phyloP scores from a whole-genome alignment of 2,113 vertebrate genomes.

The Gasterosteus nipponicus region DNA sequence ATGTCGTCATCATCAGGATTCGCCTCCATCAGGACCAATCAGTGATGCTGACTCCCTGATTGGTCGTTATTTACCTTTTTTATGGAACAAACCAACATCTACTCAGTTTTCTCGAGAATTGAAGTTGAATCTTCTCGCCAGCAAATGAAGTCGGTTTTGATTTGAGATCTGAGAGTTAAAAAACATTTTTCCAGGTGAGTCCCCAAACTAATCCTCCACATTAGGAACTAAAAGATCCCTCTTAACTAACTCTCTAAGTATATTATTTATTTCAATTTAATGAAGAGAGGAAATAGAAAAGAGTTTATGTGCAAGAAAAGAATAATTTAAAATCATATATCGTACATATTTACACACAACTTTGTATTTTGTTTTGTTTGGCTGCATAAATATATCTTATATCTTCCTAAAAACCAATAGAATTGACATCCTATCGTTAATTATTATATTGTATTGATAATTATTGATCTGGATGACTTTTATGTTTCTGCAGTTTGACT shows the following conservation, averaged over 20 bases:
- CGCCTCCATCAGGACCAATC: not conserved
- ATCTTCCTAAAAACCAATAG: too few species aligned
- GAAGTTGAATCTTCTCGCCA: not conserved
- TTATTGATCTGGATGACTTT: too few species aligned
- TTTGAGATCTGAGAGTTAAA: not conserved
- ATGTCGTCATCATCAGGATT: not conserved
- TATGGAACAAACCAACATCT: not conserved
- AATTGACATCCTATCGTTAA: too few species aligned
- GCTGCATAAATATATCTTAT: too few species aligned
- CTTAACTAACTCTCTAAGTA: too few species aligned
- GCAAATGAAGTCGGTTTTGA: not conserved
- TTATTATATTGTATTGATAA: too few species aligned
- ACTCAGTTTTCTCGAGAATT: not conserved
- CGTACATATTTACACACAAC: too few species aligned
- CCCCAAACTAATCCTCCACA: not conserved
- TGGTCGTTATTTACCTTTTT: slow-evolving; percentile 31
- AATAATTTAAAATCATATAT: too few species aligned
- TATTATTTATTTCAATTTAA: too few species aligned
- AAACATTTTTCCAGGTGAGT: not conserved
- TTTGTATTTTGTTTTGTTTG: too few species aligned
- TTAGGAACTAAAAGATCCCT: not conserved
- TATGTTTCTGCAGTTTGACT: slow-evolving; percentile 23
- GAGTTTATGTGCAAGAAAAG: too few species aligned
- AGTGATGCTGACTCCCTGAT: not conserved
- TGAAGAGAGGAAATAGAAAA: too few species aligned